Base-by-base conservation (phyloP, 1,140 invertebrate species). In the Drosophila tristis region DNA sequence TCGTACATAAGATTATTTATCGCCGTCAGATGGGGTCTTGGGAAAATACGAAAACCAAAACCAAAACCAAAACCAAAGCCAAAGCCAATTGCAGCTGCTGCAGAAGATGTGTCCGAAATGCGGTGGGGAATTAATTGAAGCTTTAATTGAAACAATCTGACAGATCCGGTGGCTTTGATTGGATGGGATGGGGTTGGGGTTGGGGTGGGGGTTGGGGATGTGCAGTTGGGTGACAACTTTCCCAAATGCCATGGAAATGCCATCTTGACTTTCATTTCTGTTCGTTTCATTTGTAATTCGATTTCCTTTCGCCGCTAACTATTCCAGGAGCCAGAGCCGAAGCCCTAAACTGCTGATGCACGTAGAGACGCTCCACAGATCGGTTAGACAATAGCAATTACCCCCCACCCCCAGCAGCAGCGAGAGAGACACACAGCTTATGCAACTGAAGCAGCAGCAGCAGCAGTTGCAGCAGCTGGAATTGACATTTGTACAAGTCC, bases 231-330 rank as follows among this genome's bases (percentile, higher is more conserved):
- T 82, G 82, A 86, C 82, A 86, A 86, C 82, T 86, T 86, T 86
- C 82, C 82, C 78, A 87, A 62, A 74, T 29, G 35, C 25, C 13
- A 59, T 71, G 65, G 54, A 78, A 79, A 79, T 73, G 63, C 59
- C 58, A 60, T 82, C 82, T 82, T 71, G 72, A 47, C 66, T 53
- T 53, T 61, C 62, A 89, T 85, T 89, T 89, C 89, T 76, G 5
- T 29, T 77, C 82, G 20, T 87, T 87, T 81, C 54, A 70, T 76
- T 78, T 57, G 59, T 67, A 79, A 87, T 89, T 77, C 79, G 85
- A 84, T 82, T 87, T 63, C 57, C 84, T 86, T 86, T 87, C 82
- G 51, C 25, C 42, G 51, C 57, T 68, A 5, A 11, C 2, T 16
- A 61, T 78, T 62, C n/a, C 56, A 43, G 51, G 50, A 58, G 20